Evolutionary conservation across 2,797 vertebrate genomes (phyloP).

Genomic region (Phalanger gymnotis): DNA sequence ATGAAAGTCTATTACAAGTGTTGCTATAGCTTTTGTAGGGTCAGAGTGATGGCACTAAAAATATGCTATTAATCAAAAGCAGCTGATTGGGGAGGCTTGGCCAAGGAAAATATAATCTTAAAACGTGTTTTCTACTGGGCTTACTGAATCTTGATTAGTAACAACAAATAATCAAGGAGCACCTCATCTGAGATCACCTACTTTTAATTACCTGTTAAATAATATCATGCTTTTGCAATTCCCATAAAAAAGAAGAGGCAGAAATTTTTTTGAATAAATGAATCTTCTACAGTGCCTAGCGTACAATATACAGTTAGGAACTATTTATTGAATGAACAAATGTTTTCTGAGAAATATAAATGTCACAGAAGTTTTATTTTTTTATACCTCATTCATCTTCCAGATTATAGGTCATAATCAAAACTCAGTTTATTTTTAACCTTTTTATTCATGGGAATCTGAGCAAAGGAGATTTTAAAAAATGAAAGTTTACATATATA

Average conservation of each 20-base stretch:
- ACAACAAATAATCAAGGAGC: background rate
- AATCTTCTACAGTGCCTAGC: background rate
- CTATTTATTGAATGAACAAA: background rate
- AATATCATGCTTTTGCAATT: background rate
- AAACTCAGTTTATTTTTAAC: background rate
- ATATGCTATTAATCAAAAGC: background rate
- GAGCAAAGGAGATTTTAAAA: background rate
- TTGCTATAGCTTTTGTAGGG: background rate
- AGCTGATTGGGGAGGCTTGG: background rate
- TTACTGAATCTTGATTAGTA: background rate
- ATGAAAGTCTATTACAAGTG: background rate
- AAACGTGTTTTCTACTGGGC: background rate
- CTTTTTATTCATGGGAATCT: background rate
- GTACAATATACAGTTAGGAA: background rate
- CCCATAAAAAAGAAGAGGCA: background rate
- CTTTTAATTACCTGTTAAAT: background rate
- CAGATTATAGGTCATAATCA: background rate
- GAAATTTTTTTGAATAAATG: background rate
- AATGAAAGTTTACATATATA: background rate
- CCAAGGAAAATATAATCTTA: background rate
- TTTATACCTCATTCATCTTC: background rate
- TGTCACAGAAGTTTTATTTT: background rate
- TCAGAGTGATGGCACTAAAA: background rate
- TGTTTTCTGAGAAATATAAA: background rate
- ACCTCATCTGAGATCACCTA: background rate